Evolutionary conservation across 2,113 vertebrate genomes (phyloP), one percentile per base, ranked within the genome.

Genomic region (Azemiops feae): DNA sequence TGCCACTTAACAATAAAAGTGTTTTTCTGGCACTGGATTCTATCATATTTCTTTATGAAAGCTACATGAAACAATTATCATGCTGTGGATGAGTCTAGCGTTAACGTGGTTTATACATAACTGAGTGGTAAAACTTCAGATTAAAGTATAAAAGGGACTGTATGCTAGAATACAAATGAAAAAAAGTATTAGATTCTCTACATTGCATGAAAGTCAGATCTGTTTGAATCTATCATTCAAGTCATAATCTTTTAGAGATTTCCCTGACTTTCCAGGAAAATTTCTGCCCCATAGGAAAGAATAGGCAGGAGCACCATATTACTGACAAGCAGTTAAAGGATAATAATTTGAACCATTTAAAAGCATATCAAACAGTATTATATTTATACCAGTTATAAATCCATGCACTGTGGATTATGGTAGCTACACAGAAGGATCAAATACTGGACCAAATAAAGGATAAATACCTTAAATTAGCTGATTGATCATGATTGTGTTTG

Each of bases 211-310:
- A 97, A 97, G 92, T 88, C 92, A 96, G 92, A 93, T 85, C 60
- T 95, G 50, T 95, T 96, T 85, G 58, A 97, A 97, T 97, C 94
- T 93, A 94, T 98, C 96, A 97, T 95, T 97, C 85, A 95, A 58
- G 95, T 95, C 94, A 95, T 96, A 96, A 96, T 96, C 94, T 97
- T 95, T 97, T 96, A 96, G 89, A 96, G 89, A 96, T 92, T 96
- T 93, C 93, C 94, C 16, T 96, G 96, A 97, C 96, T 97, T 97
- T 97, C 95, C 69, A 91, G 94, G 81, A 85, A 97, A 96, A 94
- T 91, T 95, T 95, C 93, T 96, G 95, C 97, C 95, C 96, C n/a
- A 92, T 3, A 94, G 90, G 94, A 96, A 97, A 95, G 89, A 96
- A 95, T 88, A 92, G 94, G 95, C 47, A 7, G 94, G 85, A 95